Base-by-base conservation (phyloP, 2,888 invertebrate genomes). In the Disparrhopalites patrizii region DNA sequence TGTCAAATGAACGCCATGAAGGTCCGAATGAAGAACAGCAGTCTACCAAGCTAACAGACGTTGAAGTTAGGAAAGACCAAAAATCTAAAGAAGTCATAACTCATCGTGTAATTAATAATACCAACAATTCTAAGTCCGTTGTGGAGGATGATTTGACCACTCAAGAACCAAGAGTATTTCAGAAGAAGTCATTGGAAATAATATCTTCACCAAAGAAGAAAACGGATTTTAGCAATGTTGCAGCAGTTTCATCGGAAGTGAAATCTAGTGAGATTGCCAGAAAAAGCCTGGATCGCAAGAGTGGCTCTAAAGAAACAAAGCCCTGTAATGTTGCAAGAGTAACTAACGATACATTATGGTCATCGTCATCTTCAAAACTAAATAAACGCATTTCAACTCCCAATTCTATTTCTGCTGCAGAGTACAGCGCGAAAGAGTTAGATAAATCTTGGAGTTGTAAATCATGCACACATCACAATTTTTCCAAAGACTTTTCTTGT, bases 401-500 rank as follows among this genome's bases (percentile, higher is more conserved):
- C 20, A 25, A 47, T 25, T 47, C 47, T 8, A 10, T 47, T 25
- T 10, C 20, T 8, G 3, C 2, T 23, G 20, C n/a, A 2, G 47
- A 47, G 7, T 47, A n/a, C 47, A 23, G 23, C 7, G 20, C 25
- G 23, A 8, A 8, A 23, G 47, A 47, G 20, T 47, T 15, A 20
- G 47, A 25, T 36, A 38, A 23, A 5, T 25, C 43, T 13, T 63
- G 63, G 63, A 40, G 56, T 36, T 63, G 63, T 27, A 55, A 47
- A 47, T 15, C 27, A 7, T 63, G 63, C 50, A 63, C 63, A 47
- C 56, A 56, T 40, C 23, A 55, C 15, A 63, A 63, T 47, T 43
- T 56, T 63, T 23, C 47, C 20, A 54, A 55, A 55, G 62, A 33
- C 27, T 28, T 54, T n/a, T 51, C 52, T 25, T 63, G 63, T 40